Percentiles rank a stretch among this genome's conserved stretches.
phyloP scores from a whole-genome alignment of 2,888 invertebrate species.

The Incurvaria masculella region DNA sequence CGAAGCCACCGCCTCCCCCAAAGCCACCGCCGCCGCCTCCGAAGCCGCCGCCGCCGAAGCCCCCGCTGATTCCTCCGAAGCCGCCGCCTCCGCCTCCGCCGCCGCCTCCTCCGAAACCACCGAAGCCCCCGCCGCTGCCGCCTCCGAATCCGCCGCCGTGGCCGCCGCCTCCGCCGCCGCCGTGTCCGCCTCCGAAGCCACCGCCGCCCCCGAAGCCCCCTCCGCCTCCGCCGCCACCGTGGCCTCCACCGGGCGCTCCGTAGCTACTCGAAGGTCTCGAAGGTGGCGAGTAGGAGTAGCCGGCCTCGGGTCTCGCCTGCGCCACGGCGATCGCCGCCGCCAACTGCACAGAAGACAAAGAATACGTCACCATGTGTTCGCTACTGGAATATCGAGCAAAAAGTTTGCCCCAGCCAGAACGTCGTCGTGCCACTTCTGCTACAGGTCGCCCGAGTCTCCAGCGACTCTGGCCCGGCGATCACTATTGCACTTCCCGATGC shows the following conservation, averaged over 20 bases:
- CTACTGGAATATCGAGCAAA: too few relatives aligned
- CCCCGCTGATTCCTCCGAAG: constrained; percentile 19
- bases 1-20: background rate
- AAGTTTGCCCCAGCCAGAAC: too few relatives aligned
- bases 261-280: constrained; percentile 30
- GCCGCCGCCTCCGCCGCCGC: constrained; percentile 6
- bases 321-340: constrained; percentile 21
- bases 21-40: constrained; percentile 10
- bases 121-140: background rate
- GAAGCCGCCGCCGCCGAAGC: constrained; percentile 16
- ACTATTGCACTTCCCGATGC: too few relatives aligned
- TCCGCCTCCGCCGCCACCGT: constrained; percentile 7
- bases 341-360: constrained; percentile 1
- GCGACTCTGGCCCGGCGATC: too few relatives aligned
- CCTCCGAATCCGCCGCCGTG: constrained; percentile 1
- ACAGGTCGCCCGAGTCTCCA: too few relatives aligned
- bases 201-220: too few relatives aligned
- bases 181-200: background rate
- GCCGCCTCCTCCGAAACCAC: constrained; percentile 5
- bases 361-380: constrained; percentile 12
- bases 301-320: constrained; percentile 32
- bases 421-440: too few relatives aligned
- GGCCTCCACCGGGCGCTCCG: constrained; percentile 32
- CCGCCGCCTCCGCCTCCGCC: constrained; percentile 19
- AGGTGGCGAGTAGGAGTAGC: constrained; percentile 28